Evolutionary conservation across 2,797 vertebrate species (phyloP).

Genomic region (Propithecus perrieri): DNA sequence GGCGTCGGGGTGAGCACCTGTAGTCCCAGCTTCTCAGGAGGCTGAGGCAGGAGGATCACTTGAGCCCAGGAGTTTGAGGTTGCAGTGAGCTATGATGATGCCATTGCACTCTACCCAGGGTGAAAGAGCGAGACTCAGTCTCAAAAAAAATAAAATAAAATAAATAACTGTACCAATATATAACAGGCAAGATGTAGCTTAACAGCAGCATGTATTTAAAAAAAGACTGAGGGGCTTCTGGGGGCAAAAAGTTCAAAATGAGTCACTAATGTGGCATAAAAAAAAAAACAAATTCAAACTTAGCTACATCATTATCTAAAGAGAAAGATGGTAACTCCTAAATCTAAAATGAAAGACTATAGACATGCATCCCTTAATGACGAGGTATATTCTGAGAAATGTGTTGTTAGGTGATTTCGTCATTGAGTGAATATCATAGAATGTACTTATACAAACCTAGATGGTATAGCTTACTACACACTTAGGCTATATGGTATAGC

Average conservation of each 20-base stretch:
- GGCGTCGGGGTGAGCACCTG: no score
- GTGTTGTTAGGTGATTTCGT: not conserved
- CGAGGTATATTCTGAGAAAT: not conserved
- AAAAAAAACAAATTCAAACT: not conserved
- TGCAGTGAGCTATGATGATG: no score
- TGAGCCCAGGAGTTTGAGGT: no score
- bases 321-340: conserved; percentile 19
- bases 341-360: conserved; percentile 18
- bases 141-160: not conserved
- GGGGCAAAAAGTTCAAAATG: conserved; percentile 19
- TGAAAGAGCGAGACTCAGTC: no score
- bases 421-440: not conserved
- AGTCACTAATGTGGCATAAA: not conserved
- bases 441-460: not conserved
- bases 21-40: not conserved
- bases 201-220: not conserved
- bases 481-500: not conserved
- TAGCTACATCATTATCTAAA: conserved; percentile 23
- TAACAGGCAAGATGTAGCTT: conserved; percentile 4
- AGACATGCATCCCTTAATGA: not conserved
- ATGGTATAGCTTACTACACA: not conserved
- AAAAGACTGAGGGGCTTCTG: not conserved
- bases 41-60: no score
- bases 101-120: no score
- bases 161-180: not conserved